Percentiles rank a stretch among this genome's conserved stretches.
These are phyloP conservation scores for Lerema accius DNA, from an alignment of 1,140 invertebrate genomes.

Conservation along the genomic window DNA sequence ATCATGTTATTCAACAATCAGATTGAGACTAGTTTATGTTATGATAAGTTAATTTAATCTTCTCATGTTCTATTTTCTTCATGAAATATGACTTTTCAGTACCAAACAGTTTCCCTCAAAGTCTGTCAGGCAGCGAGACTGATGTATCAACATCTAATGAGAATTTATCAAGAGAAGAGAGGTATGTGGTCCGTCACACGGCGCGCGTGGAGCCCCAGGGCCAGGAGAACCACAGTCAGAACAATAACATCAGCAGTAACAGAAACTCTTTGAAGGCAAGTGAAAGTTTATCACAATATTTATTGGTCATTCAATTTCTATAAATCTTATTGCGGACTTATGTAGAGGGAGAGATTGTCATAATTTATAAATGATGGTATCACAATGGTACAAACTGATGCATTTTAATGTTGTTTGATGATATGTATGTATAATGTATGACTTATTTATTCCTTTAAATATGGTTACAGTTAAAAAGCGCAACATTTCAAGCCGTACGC, in stretches of 20 bases:
- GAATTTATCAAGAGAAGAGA: constrained; percentile 93
- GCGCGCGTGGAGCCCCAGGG: constrained; percentile 95
- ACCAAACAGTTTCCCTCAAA: constrained; percentile 86
- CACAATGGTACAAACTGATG: too few relatives aligned
- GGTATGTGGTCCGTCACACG: constrained; percentile 91
- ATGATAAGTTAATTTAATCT: too few relatives aligned
- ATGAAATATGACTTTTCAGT: too few relatives aligned
- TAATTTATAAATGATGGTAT: too few relatives aligned
- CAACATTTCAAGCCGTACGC: too few relatives aligned
- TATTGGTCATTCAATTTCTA: not conserved
- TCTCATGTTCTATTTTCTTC: too few relatives aligned
- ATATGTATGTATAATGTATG: too few relatives aligned
- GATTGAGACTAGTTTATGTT: not conserved
- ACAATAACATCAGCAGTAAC: constrained; percentile 64
- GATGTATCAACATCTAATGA: constrained; percentile 95
- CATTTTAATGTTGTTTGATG: too few relatives aligned
- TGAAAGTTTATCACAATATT: not conserved
- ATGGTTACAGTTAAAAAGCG: too few relatives aligned
- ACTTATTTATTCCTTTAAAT: too few relatives aligned
- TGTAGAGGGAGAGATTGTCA: too few relatives aligned
- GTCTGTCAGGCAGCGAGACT: constrained; percentile 93
- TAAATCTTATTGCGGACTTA: too few relatives aligned
- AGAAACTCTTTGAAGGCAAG: constrained; percentile 78
- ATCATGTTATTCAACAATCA: not conserved
- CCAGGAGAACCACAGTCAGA: constrained; percentile 89